Evolutionary conservation across 2,888 invertebrate genomes (phyloP).

Genomic region (Agonum fuliginosum): DNA sequence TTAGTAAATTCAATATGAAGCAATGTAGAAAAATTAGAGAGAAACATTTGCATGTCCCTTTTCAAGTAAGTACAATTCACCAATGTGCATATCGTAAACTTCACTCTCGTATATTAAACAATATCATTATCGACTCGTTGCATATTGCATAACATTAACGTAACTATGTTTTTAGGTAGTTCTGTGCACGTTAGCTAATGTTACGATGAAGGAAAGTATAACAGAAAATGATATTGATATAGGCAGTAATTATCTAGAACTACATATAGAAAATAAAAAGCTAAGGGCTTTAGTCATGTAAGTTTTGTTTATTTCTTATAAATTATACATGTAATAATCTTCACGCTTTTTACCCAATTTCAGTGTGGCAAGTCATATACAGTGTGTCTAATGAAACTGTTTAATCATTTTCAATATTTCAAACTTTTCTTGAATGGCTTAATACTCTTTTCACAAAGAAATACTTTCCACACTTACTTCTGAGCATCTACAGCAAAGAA

Average conservation of each 20-base stretch:
- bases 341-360: neutral
- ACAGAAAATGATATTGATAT: conserved; percentile 45
- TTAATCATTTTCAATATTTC: too few relatives aligned
- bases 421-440: too few relatives aligned
- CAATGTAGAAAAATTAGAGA: conserved; percentile 37
- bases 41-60: conserved; percentile 45
- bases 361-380: too few relatives aligned
- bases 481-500: too few relatives aligned
- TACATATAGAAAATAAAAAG: conserved; percentile 39
- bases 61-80: conserved; percentile 43
- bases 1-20: conserved; percentile 35
- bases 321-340: too few relatives aligned
- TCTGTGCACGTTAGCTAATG: conserved; percentile 34
- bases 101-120: too few relatives aligned
- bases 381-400: too few relatives aligned
- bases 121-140: too few relatives aligned
- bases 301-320: neutral
- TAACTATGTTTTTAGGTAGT: conserved; percentile 46
- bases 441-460: too few relatives aligned
- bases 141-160: too few relatives aligned
- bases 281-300: conserved; percentile 49
- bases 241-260: conserved; percentile 54
- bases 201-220: conserved; percentile 37
- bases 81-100: neutral
- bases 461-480: too few relatives aligned